Percentiles rank a stretch among this genome's conserved stretches.
Evolutionary conservation across 2,888 invertebrate species (phyloP).

Genomic region (Melanargia galathea): DNA sequence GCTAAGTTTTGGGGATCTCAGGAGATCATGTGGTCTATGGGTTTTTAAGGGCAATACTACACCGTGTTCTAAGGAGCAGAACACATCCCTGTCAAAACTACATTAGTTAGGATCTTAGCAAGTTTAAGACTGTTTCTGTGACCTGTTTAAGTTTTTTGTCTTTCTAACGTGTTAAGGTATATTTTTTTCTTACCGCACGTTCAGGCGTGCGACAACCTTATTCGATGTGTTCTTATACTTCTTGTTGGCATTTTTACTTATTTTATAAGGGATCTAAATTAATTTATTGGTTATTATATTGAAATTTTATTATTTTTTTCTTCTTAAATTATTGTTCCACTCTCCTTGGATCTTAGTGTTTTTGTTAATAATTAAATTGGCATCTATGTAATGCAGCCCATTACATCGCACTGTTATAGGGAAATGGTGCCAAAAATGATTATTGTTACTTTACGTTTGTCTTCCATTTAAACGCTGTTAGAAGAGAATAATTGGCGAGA

Average conservation of each 20-base stretch:
- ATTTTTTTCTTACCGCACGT: slow-evolving; percentile 53
- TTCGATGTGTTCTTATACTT: slow-evolving; percentile 81
- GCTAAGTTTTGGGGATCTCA: slow-evolving; percentile 75
- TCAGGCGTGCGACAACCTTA: slow-evolving; percentile 57
- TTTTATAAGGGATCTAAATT: slow-evolving; percentile 82
- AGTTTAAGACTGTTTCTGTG: slow-evolving; percentile 83
- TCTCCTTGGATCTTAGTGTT: slow-evolving; percentile 60
- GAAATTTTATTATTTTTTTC: slow-evolving; percentile 60
- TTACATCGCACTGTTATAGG: slow-evolving; percentile 51
- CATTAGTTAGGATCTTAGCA: slow-evolving; percentile 81
- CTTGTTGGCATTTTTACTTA: slow-evolving; percentile 83
- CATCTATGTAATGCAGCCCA: slow-evolving; percentile 75
- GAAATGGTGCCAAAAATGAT: slow-evolving; percentile 68
- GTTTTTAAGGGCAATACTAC: slow-evolving; percentile 65
- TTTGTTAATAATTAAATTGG: slow-evolving; percentile 73
- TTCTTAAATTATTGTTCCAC: slow-evolving; percentile 77
- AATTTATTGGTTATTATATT: slow-evolving; percentile 83
- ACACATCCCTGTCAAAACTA: slow-evolving; percentile 81
- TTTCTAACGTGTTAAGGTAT: slow-evolving; percentile 74
- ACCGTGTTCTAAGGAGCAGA: slow-evolving; percentile 80
- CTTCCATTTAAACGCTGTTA: slow-evolving; percentile 56
- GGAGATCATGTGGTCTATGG: slow-evolving; percentile 52
- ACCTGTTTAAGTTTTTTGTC: slow-evolving; percentile 81
- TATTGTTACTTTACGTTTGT: slow-evolving; percentile 56
- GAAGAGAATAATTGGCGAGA: slow-evolving; percentile 40